Base-by-base conservation (phyloP, 2,797 vertebrate genomes). In the Crax fasciolata region DNA sequence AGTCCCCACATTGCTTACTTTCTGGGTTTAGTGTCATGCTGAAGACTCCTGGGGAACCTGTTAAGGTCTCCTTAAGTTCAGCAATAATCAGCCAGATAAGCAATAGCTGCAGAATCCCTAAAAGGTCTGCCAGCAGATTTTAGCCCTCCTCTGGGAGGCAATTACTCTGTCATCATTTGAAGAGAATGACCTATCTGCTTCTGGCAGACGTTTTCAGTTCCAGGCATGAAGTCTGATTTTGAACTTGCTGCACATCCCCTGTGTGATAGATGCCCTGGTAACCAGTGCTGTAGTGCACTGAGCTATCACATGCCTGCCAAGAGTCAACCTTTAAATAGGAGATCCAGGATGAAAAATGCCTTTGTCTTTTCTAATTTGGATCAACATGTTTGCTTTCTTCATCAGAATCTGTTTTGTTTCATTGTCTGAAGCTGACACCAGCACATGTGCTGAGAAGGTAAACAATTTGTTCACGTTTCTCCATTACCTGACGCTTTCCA, bases 341-440 rank as follows among this genome's bases (percentile, higher is more conserved):
- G 72, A 88, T 74, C 43, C 38, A 66, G 72, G 66, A 94, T 85
- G 74, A 93, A 93, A 92, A 92, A 90, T 93, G 86, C 43, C 52
- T 96, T 92, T 94, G 92, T 93, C 91, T 70, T 78, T 87, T 97
- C 49, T 95, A 95, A 95, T 97, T 96, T 96, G 75, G 46, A 93
- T 93, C 94, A 94, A 94, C 80, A 75, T 13, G 78, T 94, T 35
- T 72, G 78, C 78, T 90, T 95, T 86, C 85, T 94, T 93, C 70
- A 92, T 96, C 87, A 90, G 81, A 93, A 75, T 59, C 43, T 3
- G 1, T 63, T 63, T 90, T 86, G 51, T 55, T 97, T 66, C 13
- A 0, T 80, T 82, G n/a, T 84, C 39, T 82, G 35, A 15, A 58
- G 27, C 66, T 78, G 75, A 75, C 48, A 71, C 35, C 28, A 86